Conservation (phyloP, 2,797 vertebrate genomes). For the Takifugu ocellatus region DNA sequence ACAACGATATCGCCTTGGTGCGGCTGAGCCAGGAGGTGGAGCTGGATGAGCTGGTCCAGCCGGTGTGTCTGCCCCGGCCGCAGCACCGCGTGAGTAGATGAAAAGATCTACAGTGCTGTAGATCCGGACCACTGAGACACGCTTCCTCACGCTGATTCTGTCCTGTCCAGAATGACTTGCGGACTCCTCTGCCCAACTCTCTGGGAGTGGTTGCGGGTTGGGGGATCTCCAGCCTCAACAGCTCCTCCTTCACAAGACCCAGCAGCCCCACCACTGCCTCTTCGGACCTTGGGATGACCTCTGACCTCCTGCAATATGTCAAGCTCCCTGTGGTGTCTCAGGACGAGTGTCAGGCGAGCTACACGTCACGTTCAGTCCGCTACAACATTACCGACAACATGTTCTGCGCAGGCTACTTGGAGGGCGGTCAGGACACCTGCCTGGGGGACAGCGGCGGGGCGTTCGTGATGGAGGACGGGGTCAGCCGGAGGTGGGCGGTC, state of each 20-base stretch:
- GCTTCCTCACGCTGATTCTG: neutral
- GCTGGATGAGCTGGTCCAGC: conserved; percentile 75
- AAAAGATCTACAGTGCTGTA: no score
- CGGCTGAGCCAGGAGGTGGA: conserved; percentile 78
- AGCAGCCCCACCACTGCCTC: neutral
- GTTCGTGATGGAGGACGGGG: conserved; percentile 81
- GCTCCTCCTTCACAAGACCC: conserved; percentile 49
- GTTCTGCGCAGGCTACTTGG: conserved; percentile 93
- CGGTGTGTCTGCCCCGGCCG: conserved; percentile 84
- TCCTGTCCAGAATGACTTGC: conserved; percentile 32
- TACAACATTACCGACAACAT: conserved; percentile 95
- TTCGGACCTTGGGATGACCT: conserved; percentile 73
- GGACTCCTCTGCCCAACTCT: conserved; percentile 75
- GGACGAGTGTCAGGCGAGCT: conserved; percentile 86
- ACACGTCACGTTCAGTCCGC: conserved; percentile 83
- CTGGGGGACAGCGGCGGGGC: conserved; percentile 95
- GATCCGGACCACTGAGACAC: neutral
- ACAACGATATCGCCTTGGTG: conserved; percentile 92
- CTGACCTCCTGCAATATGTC: conserved; percentile 88
- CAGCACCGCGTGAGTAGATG: conserved; percentile 53
- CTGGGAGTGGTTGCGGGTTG: conserved; percentile 93
- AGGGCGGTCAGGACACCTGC: conserved; percentile 92
- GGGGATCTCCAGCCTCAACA: conserved; percentile 88
- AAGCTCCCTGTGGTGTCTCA: conserved; percentile 91
- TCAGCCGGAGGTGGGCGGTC: conserved; percentile 82